Evolutionary conservation across 2,113 vertebrate species (phyloP).

Genomic region (Cavia porcellus): DNA sequence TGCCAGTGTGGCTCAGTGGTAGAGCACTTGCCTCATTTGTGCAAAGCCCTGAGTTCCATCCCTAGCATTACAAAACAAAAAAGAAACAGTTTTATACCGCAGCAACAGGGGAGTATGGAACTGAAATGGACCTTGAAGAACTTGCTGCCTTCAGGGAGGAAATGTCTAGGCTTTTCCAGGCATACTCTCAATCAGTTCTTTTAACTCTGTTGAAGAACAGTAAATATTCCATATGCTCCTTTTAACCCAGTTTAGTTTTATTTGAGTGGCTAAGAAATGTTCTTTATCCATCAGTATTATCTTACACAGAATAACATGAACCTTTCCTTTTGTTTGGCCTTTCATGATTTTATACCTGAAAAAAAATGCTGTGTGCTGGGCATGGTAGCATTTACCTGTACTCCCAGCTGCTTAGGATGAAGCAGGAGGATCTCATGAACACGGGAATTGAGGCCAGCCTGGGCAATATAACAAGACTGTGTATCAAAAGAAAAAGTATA

Average conservation of each 20-base stretch:
- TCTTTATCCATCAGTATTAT: background rate
- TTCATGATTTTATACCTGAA: background rate
- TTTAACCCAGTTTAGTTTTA: background rate
- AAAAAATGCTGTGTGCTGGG: background rate
- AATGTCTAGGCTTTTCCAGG: background rate
- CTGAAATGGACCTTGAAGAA: background rate
- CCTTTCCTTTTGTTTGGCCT: conserved; percentile 13
- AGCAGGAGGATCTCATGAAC: background rate
- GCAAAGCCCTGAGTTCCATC: background rate
- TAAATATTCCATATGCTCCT: background rate
- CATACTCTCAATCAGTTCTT: background rate
- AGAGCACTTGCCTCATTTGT: background rate
- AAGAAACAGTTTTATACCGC: background rate
- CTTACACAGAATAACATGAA: background rate
- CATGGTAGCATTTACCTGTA: background rate
- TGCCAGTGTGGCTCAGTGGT: background rate
- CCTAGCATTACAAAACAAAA: background rate
- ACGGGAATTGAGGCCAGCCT: background rate
- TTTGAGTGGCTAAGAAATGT: background rate
- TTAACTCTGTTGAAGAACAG: background rate
- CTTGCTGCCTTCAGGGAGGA: background rate
- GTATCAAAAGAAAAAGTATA: background rate
- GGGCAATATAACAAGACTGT: background rate
- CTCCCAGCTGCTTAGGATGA: background rate
- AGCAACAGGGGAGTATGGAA: background rate